Percentiles rank a stretch among this genome's conserved stretches.
Conservation (phyloP, 2,888 invertebrate genomes). For the Galerucella calmariensis region DNA sequence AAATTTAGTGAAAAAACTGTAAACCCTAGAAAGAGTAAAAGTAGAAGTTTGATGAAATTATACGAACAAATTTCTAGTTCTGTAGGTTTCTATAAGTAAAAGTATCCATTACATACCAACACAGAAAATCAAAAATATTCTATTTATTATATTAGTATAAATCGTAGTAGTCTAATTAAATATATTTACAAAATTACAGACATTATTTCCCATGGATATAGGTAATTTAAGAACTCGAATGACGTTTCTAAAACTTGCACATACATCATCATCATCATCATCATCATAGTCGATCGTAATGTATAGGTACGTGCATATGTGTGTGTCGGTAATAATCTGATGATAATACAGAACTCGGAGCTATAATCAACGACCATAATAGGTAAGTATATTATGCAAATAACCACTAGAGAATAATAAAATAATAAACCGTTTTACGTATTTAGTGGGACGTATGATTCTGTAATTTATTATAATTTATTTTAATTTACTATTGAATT, state of each 20-base stretch:
- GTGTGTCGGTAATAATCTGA: conserved; percentile 25
- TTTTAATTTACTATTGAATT: conserved; percentile 40
- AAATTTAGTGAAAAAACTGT: too few species aligned
- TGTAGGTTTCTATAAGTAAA: too few species aligned
- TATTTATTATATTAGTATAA: too few species aligned
- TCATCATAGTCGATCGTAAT: not conserved
- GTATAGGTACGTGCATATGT: not conserved
- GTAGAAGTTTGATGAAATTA: too few species aligned
- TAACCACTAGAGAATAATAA: conserved; percentile 37
- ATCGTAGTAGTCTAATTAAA: too few species aligned
- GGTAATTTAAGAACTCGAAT: too few species aligned
- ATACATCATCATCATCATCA: conserved; percentile 9
- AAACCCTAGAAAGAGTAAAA: too few species aligned
- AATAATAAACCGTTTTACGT: conserved; percentile 45
- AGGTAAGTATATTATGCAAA: conserved; percentile 41
- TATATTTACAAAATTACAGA: too few species aligned
- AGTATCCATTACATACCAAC: too few species aligned
- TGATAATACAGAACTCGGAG: conserved; percentile 36
- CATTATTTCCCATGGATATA: too few species aligned
- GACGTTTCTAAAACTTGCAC: conserved; percentile 6
- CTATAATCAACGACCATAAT: conserved; percentile 41
- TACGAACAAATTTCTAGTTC: too few species aligned
- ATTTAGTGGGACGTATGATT: conserved; percentile 29
- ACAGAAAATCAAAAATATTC: too few species aligned
- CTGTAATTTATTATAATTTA: conserved; percentile 41